phyloP scores from a whole-genome alignment of 2,888 invertebrate species.

The Drosophila melanosoma region DNA sequence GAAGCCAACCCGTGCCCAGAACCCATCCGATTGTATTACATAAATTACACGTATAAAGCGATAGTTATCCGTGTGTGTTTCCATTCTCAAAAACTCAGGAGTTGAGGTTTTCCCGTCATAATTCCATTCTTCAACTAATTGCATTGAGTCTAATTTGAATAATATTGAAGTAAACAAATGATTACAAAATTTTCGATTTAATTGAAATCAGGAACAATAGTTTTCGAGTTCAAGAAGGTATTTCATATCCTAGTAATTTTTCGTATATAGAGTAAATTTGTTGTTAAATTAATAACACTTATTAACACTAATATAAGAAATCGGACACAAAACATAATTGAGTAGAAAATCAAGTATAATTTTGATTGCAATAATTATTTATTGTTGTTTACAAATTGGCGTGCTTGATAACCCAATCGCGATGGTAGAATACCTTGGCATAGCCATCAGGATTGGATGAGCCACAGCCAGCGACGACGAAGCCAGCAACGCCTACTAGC shows the following conservation, averaged over 20 bases:
- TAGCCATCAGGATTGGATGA: slow-evolving; percentile 70
- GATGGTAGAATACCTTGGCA: slow-evolving; percentile 68
- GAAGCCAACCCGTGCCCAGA: slow-evolving; percentile 27
- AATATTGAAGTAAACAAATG: neutral
- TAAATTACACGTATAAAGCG: neutral
- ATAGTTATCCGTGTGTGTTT: neutral
- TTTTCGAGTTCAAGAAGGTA: neutral
- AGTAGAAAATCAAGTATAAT: neutral
- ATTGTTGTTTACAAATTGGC: slow-evolving; percentile 41
- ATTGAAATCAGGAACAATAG: neutral
- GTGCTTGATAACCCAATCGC: slow-evolving; percentile 65
- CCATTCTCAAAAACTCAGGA: neutral
- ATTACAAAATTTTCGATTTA: neutral
- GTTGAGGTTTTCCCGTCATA: neutral
- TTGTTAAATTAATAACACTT: neutral
- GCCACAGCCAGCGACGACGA: slow-evolving; percentile 75
- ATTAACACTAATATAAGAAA: neutral
- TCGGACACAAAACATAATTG: neutral
- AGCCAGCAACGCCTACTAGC: slow-evolving; percentile 78
- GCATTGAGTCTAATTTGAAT: neutral
- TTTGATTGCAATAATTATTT: neutral
- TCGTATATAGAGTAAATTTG: neutral
- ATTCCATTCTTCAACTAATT: neutral
- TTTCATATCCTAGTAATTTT: neutral
- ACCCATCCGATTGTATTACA: slow-evolving; percentile 8